Conservation (phyloP, 1,140 invertebrate genomes). For the Heterodera carotae region DNA sequence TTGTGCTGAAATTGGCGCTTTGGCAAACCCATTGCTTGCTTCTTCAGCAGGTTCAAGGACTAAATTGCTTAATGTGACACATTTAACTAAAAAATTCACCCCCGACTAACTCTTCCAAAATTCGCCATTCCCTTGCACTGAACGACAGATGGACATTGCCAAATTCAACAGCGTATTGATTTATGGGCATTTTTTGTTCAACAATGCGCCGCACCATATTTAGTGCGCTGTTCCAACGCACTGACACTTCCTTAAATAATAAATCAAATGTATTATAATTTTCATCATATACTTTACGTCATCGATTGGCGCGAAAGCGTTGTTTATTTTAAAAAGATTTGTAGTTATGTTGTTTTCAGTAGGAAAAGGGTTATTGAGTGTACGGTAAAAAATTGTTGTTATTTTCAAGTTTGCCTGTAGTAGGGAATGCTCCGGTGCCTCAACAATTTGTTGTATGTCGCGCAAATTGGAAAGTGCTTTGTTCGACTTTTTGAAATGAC, state of each 20-base stretch:
- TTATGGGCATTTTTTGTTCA: not conserved
- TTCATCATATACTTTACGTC: too few relatives aligned
- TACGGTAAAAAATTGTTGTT: not conserved
- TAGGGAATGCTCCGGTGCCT: not conserved
- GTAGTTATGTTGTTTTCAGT: too few relatives aligned
- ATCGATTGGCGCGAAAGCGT: too few relatives aligned
- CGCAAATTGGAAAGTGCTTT: not conserved
- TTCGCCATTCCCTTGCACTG: not conserved
- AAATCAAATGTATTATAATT: too few relatives aligned
- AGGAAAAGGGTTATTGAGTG: too few relatives aligned
- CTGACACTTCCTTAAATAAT: not conserved
- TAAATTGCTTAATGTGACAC: not conserved
- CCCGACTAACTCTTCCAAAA: not conserved
- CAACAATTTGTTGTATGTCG: not conserved
- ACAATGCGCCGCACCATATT: not conserved
- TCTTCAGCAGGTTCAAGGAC: not conserved
- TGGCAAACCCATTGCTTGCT: not conserved
- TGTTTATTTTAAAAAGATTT: too few relatives aligned
- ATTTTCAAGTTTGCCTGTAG: not conserved
- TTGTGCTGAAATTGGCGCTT: not conserved
- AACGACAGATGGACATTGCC: not conserved
- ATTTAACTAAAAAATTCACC: not conserved
- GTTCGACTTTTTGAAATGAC: not conserved
- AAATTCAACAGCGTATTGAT: not conserved
- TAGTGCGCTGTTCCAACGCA: not conserved